phyloP scores from a whole-genome alignment of 1,140 invertebrate species.

The Temnothorax longispinosus region DNA sequence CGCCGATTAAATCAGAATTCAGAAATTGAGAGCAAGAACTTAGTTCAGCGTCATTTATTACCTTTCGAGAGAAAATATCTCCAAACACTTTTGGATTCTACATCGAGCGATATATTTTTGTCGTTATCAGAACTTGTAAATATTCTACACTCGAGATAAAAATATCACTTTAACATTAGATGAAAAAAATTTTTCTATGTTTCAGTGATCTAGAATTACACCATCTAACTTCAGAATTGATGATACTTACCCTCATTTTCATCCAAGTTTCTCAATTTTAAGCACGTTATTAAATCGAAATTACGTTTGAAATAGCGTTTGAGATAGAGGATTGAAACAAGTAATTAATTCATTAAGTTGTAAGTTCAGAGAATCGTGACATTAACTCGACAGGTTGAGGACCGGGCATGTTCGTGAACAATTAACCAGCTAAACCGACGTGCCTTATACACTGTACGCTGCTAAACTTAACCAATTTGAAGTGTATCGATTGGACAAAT shows the following conservation, averaged over 20 bases:
- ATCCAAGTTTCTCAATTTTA: neutral
- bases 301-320: neutral
- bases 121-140: neutral
- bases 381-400: conserved; percentile 6
- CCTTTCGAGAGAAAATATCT: neutral
- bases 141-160: neutral
- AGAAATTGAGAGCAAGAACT: neutral
- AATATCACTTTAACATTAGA: neutral
- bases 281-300: neutral
- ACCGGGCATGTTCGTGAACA: conserved; percentile 29
- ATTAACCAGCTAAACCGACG: conserved; percentile 41
- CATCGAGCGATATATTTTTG: neutral
- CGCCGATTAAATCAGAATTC: neutral
- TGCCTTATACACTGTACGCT: conserved; percentile 14
- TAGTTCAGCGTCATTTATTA: neutral
- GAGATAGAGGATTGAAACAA: neutral
- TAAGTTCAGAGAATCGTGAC: conserved; percentile 10
- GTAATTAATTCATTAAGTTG: conserved; percentile 48
- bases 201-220: neutral
- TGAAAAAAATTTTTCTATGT: neutral
- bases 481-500: conserved; percentile 49
- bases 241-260: neutral
- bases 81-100: neutral
- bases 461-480: conserved; percentile 42
- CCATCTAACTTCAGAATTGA: neutral